These are phyloP conservation scores for Pocillopora meandrina DNA, from an alignment of 92 coral and sea anemone species.

Conservation along the genomic window DNA sequence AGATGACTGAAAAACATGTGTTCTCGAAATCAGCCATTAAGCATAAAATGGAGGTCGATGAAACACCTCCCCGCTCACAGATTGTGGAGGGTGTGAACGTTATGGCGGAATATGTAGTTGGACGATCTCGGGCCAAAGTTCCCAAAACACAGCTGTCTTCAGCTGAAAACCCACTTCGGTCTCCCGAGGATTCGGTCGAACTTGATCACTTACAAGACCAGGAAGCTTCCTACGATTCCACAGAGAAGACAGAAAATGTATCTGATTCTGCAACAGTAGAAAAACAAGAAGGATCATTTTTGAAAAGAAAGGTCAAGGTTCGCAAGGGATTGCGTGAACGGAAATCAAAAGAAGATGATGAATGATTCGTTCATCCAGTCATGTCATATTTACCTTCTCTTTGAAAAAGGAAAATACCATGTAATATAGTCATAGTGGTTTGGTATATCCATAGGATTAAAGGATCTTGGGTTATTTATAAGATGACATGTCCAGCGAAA, in stretches of 20 bases:
- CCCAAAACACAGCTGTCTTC: slow-evolving; percentile 5
- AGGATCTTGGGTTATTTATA: too few species aligned
- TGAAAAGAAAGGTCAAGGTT: slow-evolving; percentile 22
- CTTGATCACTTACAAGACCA: slow-evolving; percentile 36
- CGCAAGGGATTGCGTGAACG: slow-evolving; percentile 35
- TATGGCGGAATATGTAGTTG: slow-evolving; percentile 89
- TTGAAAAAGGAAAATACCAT: background rate
- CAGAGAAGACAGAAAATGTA: background rate
- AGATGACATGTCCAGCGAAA: too few species aligned
- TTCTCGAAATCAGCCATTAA: slow-evolving; percentile 58
- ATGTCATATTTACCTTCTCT: background rate
- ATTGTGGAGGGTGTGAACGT: slow-evolving; percentile 59
- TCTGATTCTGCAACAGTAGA: slow-evolving; percentile 19
- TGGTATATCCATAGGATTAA: too few species aligned
- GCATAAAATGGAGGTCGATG: slow-evolving; percentile 49
- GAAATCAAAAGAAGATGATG: slow-evolving; percentile 30
- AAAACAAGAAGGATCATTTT: slow-evolving; percentile 4
- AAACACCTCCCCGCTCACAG: slow-evolving; percentile 3
- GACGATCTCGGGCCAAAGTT: slow-evolving; percentile 52
- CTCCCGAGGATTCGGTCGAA: background rate
- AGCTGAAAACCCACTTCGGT: background rate
- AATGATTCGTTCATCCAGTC: background rate
- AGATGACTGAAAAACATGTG: slow-evolving; percentile 40
- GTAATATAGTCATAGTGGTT: background rate
- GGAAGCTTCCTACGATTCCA: background rate